phyloP scores from a whole-genome alignment of 2,888 invertebrate genomes.

The Himalopsyche japonica region DNA sequence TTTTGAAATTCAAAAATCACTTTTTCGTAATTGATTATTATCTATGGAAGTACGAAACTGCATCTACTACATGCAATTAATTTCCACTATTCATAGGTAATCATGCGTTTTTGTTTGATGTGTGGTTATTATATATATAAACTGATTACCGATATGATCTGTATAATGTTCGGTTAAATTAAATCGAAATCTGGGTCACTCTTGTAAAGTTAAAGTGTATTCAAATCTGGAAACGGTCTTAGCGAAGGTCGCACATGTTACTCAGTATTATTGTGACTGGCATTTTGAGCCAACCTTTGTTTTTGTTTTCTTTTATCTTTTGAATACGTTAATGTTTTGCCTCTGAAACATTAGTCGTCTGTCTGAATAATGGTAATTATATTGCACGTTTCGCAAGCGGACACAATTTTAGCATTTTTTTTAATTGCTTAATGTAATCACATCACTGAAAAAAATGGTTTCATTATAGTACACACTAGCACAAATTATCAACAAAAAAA shows the following conservation, averaged over 20 bases:
- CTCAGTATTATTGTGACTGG: background rate
- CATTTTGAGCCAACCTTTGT: background rate
- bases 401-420: no score
- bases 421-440: no score
- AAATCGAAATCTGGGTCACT: background rate
- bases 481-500: no score
- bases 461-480: no score
- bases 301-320: background rate
- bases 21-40: background rate
- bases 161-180: background rate
- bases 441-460: no score
- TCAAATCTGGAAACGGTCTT: background rate
- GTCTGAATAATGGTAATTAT: no score
- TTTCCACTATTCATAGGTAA: background rate
- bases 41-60: background rate
- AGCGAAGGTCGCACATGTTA: background rate
- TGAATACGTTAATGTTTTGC: background rate
- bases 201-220: background rate
- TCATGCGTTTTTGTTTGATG: background rate
- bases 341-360: no score
- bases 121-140: background rate
- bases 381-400: no score
- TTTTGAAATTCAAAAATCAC: background rate
- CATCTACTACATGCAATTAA: background rate
- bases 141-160: background rate